These are phyloP conservation scores for Chunga burmeisteri DNA, from an alignment of 2,113 vertebrate species.

Conservation along the genomic window DNA sequence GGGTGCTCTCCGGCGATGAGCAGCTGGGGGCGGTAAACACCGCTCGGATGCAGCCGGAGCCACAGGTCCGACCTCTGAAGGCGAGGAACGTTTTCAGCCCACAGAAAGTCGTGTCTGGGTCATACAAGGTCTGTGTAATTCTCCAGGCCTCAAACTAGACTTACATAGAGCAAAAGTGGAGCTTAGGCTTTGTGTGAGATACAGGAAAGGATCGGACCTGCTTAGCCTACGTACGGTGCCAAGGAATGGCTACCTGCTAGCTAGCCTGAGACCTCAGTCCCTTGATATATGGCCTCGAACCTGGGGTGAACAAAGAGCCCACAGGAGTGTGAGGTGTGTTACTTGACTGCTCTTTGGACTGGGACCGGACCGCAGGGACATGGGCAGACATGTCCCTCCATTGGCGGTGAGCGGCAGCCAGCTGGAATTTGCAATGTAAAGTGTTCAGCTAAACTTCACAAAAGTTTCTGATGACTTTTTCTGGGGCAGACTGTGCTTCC, in stretches of 20 bases:
- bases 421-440: neutral
- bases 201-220: neutral
- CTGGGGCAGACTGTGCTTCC: neutral
- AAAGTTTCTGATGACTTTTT: neutral
- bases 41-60: neutral
- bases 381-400: neutral
- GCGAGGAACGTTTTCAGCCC: neutral
- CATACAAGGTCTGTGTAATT: neutral
- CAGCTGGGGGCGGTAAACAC: neutral
- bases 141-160: neutral
- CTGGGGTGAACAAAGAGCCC: fast-evolving
- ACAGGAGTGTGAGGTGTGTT: fast-evolving
- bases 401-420: fast-evolving
- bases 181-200: neutral
- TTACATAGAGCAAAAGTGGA: neutral
- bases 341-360: neutral
- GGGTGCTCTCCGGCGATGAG: neutral
- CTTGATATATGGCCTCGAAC: fast-evolving
- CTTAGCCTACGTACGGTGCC: neutral
- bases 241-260: neutral
- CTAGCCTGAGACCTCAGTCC: neutral
- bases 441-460: neutral
- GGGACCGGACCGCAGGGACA: fast-evolving
- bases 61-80: neutral
- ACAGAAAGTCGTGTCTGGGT: neutral